Conservation (phyloP, 2,797 vertebrate species). For the Dendrocincla fuliginosa region DNA sequence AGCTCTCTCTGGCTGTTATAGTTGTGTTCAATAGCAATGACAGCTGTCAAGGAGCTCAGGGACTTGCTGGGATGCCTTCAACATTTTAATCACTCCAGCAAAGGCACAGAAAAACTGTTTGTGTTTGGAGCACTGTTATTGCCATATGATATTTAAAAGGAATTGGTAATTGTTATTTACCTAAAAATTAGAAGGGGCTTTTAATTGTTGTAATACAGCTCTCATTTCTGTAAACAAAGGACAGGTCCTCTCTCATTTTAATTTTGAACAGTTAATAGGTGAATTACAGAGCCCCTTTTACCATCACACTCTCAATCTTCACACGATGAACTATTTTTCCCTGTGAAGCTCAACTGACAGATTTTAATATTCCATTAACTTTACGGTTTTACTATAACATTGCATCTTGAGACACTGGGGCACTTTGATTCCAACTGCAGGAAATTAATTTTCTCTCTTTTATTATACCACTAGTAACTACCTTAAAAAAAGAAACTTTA, state of each 20-base stretch:
- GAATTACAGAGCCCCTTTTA: slow-evolving; percentile 40
- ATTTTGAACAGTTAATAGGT: slow-evolving; percentile 59
- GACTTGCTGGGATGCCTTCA: slow-evolving; percentile 69
- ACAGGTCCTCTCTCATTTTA: slow-evolving; percentile 4
- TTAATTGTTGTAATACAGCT: background rate
- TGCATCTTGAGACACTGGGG: slow-evolving; percentile 56
- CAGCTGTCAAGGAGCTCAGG: slow-evolving; percentile 81
- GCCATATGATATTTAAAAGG: slow-evolving; percentile 34
- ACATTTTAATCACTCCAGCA: slow-evolving; percentile 76
- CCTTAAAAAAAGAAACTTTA: slow-evolving; percentile 59
- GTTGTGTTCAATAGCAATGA: slow-evolving; percentile 74
- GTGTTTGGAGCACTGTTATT: slow-evolving; percentile 19
- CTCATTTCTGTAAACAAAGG: slow-evolving; percentile 9
- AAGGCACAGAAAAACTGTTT: slow-evolving; percentile 65
- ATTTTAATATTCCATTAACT: slow-evolving; percentile 80
- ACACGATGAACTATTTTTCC: slow-evolving; percentile 64
- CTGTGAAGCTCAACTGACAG: slow-evolving; percentile 70
- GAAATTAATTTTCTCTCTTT: slow-evolving; percentile 79
- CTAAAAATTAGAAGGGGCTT: slow-evolving; percentile 30
- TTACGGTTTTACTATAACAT: slow-evolving; percentile 63
- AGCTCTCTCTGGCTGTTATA: slow-evolving; percentile 72
- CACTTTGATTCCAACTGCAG: slow-evolving; percentile 69
- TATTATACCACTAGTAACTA: slow-evolving; percentile 62
- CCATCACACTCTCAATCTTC: slow-evolving; percentile 39
- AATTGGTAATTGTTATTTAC: slow-evolving; percentile 52